phyloP scores from a whole-genome alignment of 2,888 invertebrate genomes.

The Coleophora flavipennella region DNA sequence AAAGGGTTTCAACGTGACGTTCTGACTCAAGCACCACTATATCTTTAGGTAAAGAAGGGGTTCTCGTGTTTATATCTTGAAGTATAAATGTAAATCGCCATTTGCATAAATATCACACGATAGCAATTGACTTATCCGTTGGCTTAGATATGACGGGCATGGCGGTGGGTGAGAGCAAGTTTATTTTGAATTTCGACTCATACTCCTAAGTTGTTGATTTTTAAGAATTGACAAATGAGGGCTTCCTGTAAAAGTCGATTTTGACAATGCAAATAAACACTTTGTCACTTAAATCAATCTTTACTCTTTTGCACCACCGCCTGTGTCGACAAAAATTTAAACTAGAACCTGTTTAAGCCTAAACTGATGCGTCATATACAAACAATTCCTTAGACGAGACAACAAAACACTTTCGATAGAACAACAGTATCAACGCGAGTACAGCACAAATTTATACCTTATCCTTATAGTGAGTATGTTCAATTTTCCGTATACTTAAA shows the following conservation, averaged over 20 bases:
- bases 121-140: slow-evolving; percentile 7
- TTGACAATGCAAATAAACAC: no score
- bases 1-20: no score
- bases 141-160: slow-evolving; percentile 1
- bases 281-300: no score
- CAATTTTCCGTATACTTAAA: slow-evolving; percentile 65
- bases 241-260: no score
- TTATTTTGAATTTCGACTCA: no score
- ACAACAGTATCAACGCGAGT: slow-evolving; percentile 28
- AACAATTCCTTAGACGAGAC: slow-evolving; percentile 11
- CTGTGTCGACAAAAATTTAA: neutral
- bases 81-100: slow-evolving; percentile 32
- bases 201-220: no score
- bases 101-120: slow-evolving; percentile 8
- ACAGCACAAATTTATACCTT: slow-evolving; percentile 47
- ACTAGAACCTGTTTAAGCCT: neutral
- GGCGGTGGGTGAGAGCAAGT: neutral
- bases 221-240: no score
- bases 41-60: no score
- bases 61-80: slow-evolving; percentile 11
- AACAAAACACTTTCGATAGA: slow-evolving; percentile 1
- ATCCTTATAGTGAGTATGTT: slow-evolving; percentile 59
- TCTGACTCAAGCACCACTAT: no score
- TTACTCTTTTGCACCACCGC: neutral
- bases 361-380: slow-evolving; percentile 8